Percentiles rank a stretch among this genome's conserved stretches.
phyloP scores from a whole-genome alignment of 2,888 invertebrate genomes.

The Idaea straminata region DNA sequence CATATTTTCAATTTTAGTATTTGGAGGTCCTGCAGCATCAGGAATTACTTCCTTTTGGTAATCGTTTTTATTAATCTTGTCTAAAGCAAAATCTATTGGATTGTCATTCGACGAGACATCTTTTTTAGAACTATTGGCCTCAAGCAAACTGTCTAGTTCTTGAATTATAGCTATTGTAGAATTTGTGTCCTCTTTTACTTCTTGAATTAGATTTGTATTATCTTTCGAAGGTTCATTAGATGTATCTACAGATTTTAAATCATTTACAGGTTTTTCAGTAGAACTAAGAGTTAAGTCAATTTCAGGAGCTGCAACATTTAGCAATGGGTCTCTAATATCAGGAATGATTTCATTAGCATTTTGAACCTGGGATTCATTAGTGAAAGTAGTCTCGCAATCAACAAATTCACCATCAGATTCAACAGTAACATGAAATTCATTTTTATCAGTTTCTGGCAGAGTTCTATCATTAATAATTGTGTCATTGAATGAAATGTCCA shows the following conservation, averaged over 20 bases:
- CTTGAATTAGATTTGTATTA: background rate
- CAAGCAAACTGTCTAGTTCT: constrained; percentile 8
- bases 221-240: background rate
- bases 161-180: constrained; percentile 2
- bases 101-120: background rate
- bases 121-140: background rate
- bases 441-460: constrained; percentile 33
- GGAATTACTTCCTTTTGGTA: background rate
- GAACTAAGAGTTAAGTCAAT: background rate
- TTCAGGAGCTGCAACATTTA: background rate
- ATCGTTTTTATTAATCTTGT: background rate
- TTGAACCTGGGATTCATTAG: constrained; percentile 36
- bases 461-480: constrained; percentile 45
- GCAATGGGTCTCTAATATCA: constrained; percentile 15
- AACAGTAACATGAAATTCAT: constrained; percentile 26
- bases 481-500: constrained; percentile 64
- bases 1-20: background rate
- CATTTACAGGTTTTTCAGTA: constrained; percentile 4
- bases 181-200: background rate
- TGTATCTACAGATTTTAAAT: background rate
- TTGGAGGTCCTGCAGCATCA: background rate
- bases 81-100: background rate
- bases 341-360: constrained; percentile 6
- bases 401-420: constrained; percentile 71
- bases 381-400: constrained; percentile 69